Evolutionary conservation across 2,797 vertebrate species (phyloP), one percentile per base, ranked within the genome.

Genomic region (Dryobates pubescens): DNA sequence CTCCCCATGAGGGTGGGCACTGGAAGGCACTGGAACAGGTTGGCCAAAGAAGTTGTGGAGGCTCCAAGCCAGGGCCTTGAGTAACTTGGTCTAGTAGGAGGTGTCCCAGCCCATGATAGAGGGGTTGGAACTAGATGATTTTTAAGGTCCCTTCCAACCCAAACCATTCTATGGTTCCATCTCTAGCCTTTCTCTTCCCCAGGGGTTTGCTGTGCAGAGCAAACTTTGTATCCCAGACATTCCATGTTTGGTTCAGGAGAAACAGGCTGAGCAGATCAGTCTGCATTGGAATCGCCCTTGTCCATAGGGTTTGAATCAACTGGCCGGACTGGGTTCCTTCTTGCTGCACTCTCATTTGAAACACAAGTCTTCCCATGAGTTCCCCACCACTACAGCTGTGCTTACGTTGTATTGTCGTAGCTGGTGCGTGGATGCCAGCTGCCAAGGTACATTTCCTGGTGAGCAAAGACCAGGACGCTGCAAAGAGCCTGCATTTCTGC

Each of bases 331-430:
- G 58, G 32, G 71, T 91, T 86, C 53, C 47, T 67, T 79, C 61
- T 84, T 70, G 32, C 9, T 70, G 49, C 61, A 43, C 8, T 19
- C 51, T 26, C 19, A 7, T 47, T 70, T 59, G 36, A 34, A 82
- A 16, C 27, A 7, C 27, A 51, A 2, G 17, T 29, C 34, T 34
- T 64, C 10, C 56, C 22, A 2, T 6, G 38, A 24, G 29, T 24
- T 23, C 75, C 27, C 61, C 49, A 51, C 27, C 30, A 10, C 47
- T 53, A 6, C 51, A 20, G 56, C 47, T 18, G 22, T 63, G 51
- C 67, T n/a, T 49, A 18, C 3, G 0, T 51, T 14, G 20, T 20
- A 1, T 16, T 43, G 47, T 13, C 9, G 0, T 15, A 41, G 62
- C 62, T 29, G 43, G 22, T n/a, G 51, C 7, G 17, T 51, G n/a